phyloP scores from a whole-genome alignment of 2,797 vertebrate genomes.

The Microctenopoma steveboyesi region DNA sequence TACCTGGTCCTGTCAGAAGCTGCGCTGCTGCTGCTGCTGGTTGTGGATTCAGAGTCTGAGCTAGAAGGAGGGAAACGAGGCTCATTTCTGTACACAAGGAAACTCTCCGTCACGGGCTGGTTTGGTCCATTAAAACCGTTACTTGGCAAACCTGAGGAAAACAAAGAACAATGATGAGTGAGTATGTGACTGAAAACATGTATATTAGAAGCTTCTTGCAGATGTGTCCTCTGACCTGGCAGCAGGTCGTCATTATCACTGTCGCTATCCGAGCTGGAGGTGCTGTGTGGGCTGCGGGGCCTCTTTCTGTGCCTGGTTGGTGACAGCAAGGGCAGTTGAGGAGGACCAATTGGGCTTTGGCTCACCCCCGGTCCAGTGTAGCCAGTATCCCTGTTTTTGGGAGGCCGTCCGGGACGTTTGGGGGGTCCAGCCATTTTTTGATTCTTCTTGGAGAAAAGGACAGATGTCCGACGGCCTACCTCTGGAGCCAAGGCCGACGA shows the following conservation, averaged over 20 bases:
- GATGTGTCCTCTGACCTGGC: constrained; percentile 80
- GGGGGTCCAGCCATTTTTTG: constrained; percentile 94
- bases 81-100: constrained; percentile 96
- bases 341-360: constrained; percentile 93
- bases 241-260: constrained; percentile 92
- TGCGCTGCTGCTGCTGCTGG: constrained; percentile 97
- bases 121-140: constrained; percentile 94
- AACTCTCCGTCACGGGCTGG: constrained; percentile 97
- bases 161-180: background rate
- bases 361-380: constrained; percentile 86
- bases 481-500: constrained; percentile 93
- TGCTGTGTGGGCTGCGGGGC: constrained; percentile 91
- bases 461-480: constrained; percentile 96
- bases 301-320: constrained; percentile 90
- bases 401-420: constrained; percentile 95
- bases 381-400: constrained; percentile 91
- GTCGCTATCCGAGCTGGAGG: constrained; percentile 96
- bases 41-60: constrained; percentile 97
- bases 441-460: constrained; percentile 99
- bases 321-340: constrained; percentile 91
- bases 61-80: constrained; percentile 95
- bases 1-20: constrained; percentile 98
- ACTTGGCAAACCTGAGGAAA: constrained; percentile 89
- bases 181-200: background rate
- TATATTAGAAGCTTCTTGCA: fast-evolving